Evolutionary conservation across 1,140 invertebrate genomes (phyloP).

Genomic region (Drosophila nasuta): DNA sequence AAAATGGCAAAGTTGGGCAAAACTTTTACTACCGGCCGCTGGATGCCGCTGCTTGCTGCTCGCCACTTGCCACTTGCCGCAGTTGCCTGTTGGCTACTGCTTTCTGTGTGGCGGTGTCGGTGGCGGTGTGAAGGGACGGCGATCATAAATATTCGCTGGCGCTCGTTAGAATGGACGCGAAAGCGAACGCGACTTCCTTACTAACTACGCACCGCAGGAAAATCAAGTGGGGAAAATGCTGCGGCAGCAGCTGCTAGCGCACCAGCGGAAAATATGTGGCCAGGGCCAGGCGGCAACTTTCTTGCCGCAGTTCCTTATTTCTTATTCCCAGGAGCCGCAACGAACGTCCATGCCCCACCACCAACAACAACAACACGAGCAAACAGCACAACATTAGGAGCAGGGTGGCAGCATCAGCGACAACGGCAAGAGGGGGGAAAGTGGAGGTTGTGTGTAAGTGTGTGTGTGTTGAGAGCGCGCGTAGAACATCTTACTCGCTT

Average conservation of each 20-base stretch:
- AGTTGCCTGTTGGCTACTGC: conserved; percentile 18
- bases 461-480: conserved; percentile 42
- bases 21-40: conserved; percentile 60
- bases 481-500: conserved; percentile 84
- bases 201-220: conserved; percentile 74
- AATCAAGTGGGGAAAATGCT: conserved; percentile 80
- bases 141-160: conserved; percentile 83
- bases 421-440: background rate
- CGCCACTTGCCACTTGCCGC: conserved; percentile 3
- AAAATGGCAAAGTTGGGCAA: conserved; percentile 73
- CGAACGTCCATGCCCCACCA: conserved; percentile 25
- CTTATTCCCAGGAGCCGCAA: conserved; percentile 73
- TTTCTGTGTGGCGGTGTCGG: background rate
- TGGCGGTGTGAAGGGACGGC: conserved; percentile 42
- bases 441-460: background rate
- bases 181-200: conserved; percentile 82
- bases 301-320: conserved; percentile 80
- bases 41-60: conserved; percentile 6
- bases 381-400: conserved; percentile 47
- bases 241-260: conserved; percentile 59
- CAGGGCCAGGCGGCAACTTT: conserved; percentile 50
- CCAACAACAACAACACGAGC: conserved; percentile 58
- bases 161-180: conserved; percentile 76
- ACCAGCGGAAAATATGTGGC: conserved; percentile 71
- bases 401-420: conserved; percentile 8